Evolutionary conservation across 2,113 vertebrate species (phyloP).

Genomic region (Tenebrosternarchus preto): DNA sequence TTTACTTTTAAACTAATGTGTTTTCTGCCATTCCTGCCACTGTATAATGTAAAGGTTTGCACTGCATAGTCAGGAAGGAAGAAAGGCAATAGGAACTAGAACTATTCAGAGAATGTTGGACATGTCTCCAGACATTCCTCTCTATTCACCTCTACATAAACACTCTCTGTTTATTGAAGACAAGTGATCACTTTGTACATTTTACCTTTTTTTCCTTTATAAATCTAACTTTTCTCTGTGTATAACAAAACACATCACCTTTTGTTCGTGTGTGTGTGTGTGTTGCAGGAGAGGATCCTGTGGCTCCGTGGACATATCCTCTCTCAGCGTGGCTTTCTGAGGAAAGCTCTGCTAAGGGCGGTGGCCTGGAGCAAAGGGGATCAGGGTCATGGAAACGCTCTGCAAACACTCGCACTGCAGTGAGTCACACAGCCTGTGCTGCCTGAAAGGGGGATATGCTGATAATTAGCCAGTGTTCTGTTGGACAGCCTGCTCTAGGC

Average conservation of each 20-base stretch:
- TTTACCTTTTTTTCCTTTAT: no score
- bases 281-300: slow-evolving; percentile 74
- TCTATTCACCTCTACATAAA: background rate
- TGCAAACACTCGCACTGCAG: slow-evolving; percentile 69
- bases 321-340: slow-evolving; percentile 65
- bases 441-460: background rate
- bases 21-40: background rate
- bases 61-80: background rate
- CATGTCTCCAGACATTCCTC: background rate
- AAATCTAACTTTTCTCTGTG: no score
- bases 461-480: slow-evolving; percentile 24
- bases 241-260: no score
- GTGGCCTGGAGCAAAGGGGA: slow-evolving; percentile 38
- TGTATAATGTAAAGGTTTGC: background rate
- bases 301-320: slow-evolving; percentile 81
- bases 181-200: no score
- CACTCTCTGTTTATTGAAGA: no score
- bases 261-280: no score
- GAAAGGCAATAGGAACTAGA: background rate
- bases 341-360: slow-evolving; percentile 56
- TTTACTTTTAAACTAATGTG: background rate
- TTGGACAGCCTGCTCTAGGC: background rate
- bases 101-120: slow-evolving; percentile 5
- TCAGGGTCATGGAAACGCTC: background rate
- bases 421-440: slow-evolving; percentile 54